phyloP scores from a whole-genome alignment of 23 tunicate species.

The Styela clava region DNA sequence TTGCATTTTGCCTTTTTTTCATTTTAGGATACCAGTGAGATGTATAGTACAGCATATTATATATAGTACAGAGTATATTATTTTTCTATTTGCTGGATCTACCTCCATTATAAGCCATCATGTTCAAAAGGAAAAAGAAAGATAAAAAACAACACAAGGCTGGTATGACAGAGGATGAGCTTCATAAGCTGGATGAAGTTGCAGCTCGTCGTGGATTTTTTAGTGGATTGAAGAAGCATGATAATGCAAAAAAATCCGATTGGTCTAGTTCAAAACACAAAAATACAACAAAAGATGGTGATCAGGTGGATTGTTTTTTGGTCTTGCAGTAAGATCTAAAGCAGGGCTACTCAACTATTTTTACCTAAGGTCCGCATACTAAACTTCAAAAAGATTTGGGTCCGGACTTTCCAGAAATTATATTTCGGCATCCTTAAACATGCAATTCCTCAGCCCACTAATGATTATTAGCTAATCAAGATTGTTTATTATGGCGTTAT shows the following conservation, averaged over 20 bases:
- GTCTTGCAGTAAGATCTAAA: too few relatives aligned
- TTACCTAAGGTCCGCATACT: too few relatives aligned
- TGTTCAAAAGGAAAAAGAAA: slow-evolving; percentile 67
- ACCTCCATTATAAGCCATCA: not conserved
- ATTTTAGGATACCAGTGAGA: not conserved
- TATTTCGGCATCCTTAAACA: too few relatives aligned
- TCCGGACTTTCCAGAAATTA: too few relatives aligned
- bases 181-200: slow-evolving; percentile 82
- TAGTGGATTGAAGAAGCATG: slow-evolving; percentile 45
- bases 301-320: not conserved
- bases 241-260: not conserved
- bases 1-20: not conserved
- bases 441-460: too few relatives aligned
- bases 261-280: not conserved
- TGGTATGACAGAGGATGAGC: slow-evolving; percentile 80
- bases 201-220: slow-evolving; percentile 79
- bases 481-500: too few relatives aligned
- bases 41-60: not conserved
- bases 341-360: too few relatives aligned
- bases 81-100: not conserved
- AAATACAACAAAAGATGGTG: not conserved
- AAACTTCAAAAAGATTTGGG: too few relatives aligned
- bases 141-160: slow-evolving; percentile 58
- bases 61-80: not conserved
- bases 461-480: too few relatives aligned